phyloP scores from a whole-genome alignment of 92 coral and sea anemone species.

The Parazoanthus atlanticus region DNA sequence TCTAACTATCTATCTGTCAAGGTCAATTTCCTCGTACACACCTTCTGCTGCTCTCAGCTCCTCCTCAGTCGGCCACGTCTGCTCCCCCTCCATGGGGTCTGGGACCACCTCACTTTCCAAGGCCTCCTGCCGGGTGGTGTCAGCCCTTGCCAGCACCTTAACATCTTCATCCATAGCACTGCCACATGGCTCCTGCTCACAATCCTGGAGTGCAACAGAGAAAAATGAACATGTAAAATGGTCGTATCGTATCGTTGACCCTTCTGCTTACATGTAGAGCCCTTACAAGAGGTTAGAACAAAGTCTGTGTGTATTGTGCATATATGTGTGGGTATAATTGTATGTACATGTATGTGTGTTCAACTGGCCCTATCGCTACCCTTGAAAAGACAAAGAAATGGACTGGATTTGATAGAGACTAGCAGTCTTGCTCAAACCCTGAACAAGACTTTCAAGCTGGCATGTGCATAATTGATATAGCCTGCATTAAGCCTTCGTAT shows the following conservation, averaged over 20 bases:
- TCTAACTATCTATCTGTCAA: not conserved
- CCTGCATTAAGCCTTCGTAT: too few relatives aligned
- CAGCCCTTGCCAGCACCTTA: slow-evolving; percentile 78
- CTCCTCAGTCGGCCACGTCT: slow-evolving; percentile 99
- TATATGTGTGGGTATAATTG: not conserved
- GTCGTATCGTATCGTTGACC: too few relatives aligned
- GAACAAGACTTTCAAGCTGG: not conserved
- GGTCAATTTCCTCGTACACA: not conserved
- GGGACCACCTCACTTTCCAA: slow-evolving; percentile 87
- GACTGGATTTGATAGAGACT: too few relatives aligned
- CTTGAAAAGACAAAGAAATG: not conserved
- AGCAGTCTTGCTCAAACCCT: not conserved
- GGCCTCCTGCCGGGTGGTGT: slow-evolving; percentile 81
- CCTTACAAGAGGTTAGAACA: not conserved
- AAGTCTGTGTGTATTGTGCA: too few relatives aligned
- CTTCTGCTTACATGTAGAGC: not conserved
- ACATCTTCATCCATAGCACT: slow-evolving; percentile 89
- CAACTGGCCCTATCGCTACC: not conserved
- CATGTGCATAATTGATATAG: too few relatives aligned
- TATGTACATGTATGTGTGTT: not conserved
- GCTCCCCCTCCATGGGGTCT: slow-evolving; percentile 98
- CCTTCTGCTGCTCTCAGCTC: slow-evolving; percentile 89
- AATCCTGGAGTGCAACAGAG: slow-evolving; percentile 59
- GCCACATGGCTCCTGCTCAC: slow-evolving; percentile 49
- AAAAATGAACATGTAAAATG: not conserved